Evolutionary conservation across 1,140 invertebrate species (phyloP).

Genomic region (Sitodiplosis mosellana): DNA sequence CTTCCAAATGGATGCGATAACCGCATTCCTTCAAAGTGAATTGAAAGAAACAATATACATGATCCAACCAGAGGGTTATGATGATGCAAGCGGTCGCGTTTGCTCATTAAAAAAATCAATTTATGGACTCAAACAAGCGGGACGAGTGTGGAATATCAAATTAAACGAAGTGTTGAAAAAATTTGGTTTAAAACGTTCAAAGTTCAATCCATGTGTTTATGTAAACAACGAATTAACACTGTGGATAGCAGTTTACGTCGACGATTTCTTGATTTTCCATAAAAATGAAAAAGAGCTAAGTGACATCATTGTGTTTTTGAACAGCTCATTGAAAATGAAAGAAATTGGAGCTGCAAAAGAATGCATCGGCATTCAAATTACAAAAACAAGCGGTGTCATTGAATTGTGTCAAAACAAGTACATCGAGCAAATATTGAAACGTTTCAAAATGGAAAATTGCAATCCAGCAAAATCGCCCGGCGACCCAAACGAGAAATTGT

Average conservation of each 20-base stretch:
- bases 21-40: constrained; percentile 21
- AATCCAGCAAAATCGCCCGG: constrained; percentile 12
- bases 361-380: constrained; percentile 19
- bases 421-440: constrained; percentile 16
- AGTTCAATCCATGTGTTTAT: constrained; percentile 13
- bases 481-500: constrained; percentile 11
- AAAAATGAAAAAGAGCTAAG: constrained; percentile 6
- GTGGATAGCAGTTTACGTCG: constrained; percentile 13
- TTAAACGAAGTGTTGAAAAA: constrained; percentile 6
- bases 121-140: constrained; percentile 1
- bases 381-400: constrained; percentile 10
- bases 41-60: constrained; percentile 7
- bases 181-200: constrained; percentile 3
- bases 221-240: constrained; percentile 5
- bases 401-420: constrained; percentile 17
- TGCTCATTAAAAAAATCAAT: constrained; percentile 1
- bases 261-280: constrained; percentile 14
- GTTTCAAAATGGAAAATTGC: constrained; percentile 11
- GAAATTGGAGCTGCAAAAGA: constrained; percentile 9
- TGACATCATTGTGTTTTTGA: constrained; percentile 7
- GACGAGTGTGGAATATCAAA: constrained; percentile 13
- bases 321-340: constrained; percentile 12
- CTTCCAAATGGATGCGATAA: constrained; percentile 20
- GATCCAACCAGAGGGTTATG: constrained; percentile 13
- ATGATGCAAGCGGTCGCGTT: not conserved